These are phyloP conservation scores for Serripes groenlandicus DNA, from an alignment of 2,888 invertebrate genomes.

Conservation along the genomic window DNA sequence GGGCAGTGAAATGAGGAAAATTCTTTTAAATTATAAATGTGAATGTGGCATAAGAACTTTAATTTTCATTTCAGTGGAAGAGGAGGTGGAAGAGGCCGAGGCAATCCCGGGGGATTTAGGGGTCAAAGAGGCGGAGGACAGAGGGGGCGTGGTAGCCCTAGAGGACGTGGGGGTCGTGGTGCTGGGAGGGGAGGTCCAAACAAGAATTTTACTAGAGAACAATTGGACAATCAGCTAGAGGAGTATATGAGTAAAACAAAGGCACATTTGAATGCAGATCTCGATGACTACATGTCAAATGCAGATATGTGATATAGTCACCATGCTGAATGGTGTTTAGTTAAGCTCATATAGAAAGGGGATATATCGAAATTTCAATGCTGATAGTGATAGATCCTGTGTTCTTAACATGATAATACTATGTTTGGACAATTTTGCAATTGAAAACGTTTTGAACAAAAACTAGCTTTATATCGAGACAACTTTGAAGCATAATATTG, in stretches of 20 bases:
- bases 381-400: no score
- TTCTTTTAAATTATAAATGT: no score
- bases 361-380: no score
- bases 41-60: neutral
- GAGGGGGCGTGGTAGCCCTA: conserved; percentile 62
- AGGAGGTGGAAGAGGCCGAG: conserved; percentile 72
- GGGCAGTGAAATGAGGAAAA: no score
- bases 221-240: conserved; percentile 91
- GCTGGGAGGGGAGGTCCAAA: conserved; percentile 66
- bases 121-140: conserved; percentile 46
- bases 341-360: no score
- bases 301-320: conserved; percentile 81
- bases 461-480: no score
- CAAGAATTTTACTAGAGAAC: conserved; percentile 86
- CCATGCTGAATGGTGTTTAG: no score
- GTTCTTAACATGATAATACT: no score
- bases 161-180: conserved; percentile 69
- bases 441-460: no score
- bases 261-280: conserved; percentile 88
- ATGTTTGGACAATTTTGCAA: no score
- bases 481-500: no score
- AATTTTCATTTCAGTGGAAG: conserved; percentile 43
- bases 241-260: conserved; percentile 91
- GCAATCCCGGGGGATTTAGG: conserved; percentile 42
- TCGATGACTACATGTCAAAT: conserved; percentile 89